phyloP scores from a whole-genome alignment of 2,797 vertebrate species.

The Ceyx erithaca region DNA sequence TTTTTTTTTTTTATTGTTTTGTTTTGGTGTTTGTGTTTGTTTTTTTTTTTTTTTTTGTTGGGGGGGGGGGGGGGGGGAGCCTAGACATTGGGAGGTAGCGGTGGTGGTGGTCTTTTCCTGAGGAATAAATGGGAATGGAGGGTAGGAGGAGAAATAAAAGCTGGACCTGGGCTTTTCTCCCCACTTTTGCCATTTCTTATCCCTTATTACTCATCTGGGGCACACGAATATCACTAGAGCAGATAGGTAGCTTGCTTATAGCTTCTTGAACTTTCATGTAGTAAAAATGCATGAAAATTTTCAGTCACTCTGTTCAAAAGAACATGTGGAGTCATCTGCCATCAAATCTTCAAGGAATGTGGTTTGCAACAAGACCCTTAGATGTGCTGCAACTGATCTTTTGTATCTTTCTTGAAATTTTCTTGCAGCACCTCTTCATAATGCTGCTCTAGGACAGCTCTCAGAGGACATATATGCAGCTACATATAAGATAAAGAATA shows the following conservation, averaged over 20 bases:
- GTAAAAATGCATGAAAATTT: background rate
- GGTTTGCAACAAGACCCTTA: background rate
- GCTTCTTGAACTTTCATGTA: background rate
- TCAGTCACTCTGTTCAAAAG: background rate
- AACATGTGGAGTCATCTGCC: background rate
- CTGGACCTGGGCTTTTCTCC: background rate
- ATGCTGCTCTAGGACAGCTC: background rate
- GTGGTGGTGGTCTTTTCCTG: background rate
- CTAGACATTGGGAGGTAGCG: fast-evolving
- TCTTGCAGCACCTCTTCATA: background rate
- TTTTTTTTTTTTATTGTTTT: background rate
- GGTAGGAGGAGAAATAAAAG: background rate
- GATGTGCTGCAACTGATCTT: background rate
- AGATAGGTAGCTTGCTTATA: background rate
- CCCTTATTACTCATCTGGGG: background rate
- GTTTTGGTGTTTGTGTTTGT: background rate
- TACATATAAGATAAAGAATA: background rate
- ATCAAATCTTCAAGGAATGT: background rate
- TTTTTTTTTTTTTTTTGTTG: background rate
- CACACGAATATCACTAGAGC: background rate
- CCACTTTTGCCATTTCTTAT: background rate
- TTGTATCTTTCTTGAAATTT: background rate
- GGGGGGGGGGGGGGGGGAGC: fast-evolving
- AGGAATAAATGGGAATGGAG: background rate
- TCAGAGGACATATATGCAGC: background rate